Evolutionary conservation across 1,140 invertebrate genomes (phyloP).

Genomic region (Paralvinella palmiformis): DNA sequence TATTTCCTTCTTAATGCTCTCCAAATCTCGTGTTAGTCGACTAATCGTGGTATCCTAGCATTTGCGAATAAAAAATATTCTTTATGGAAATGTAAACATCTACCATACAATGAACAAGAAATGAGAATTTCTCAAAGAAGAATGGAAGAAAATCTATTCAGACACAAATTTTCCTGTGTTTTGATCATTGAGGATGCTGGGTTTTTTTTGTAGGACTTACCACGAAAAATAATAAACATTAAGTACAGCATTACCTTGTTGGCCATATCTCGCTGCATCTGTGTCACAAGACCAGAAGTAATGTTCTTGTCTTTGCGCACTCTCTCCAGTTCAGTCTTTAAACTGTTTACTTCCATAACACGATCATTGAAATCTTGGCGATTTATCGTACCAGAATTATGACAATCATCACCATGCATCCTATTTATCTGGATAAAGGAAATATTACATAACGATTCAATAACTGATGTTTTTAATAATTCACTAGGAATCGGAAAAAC

Average conservation of each 20-base stretch:
- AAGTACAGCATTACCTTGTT: conserved; percentile 49
- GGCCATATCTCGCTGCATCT: conserved; percentile 49
- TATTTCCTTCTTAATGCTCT: conserved; percentile 44
- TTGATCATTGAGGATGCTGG: too few species aligned
- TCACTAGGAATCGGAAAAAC: too few species aligned
- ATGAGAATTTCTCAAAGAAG: too few species aligned
- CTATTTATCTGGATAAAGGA: background rate
- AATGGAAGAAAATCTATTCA: conserved; percentile 37
- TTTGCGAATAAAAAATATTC: background rate
- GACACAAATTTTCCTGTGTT: background rate
- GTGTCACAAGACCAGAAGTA: conserved; percentile 47
- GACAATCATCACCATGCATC: too few species aligned
- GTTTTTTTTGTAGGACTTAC: too few species aligned
- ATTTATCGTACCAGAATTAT: background rate
- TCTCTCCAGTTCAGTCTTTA: conserved; percentile 37
- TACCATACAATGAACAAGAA: too few species aligned
- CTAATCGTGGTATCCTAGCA: conserved; percentile 47
- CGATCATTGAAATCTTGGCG: conserved; percentile 10
- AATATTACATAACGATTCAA: background rate
- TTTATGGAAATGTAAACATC: too few species aligned
- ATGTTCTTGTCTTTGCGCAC: conserved; percentile 49
- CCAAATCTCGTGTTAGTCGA: conserved; percentile 45
- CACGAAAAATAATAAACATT: conserved; percentile 13
- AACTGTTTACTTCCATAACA: conserved; percentile 10
- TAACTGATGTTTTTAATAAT: too few species aligned